These are phyloP conservation scores for Lanistes nyassanus DNA, from an alignment of 1,140 invertebrate genomes.

Conservation along the genomic window DNA sequence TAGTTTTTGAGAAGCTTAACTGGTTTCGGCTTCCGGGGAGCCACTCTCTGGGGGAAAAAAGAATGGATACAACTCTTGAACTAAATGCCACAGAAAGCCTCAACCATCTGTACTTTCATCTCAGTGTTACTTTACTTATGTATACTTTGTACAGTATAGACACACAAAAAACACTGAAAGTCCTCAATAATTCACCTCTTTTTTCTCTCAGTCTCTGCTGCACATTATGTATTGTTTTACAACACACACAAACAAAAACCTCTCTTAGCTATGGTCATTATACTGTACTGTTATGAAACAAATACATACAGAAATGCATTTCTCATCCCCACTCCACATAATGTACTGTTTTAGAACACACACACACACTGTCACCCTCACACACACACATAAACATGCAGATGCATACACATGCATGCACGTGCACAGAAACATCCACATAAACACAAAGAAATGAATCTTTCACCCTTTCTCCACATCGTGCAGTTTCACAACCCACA, in stretches of 20 bases:
- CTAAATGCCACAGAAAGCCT: too few relatives aligned
- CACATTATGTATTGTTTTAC: background rate
- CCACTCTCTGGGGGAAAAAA: slow-evolving; percentile 47
- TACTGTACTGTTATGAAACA: background rate
- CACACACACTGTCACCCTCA: background rate
- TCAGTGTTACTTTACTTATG: too few relatives aligned
- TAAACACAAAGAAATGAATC: too few relatives aligned
- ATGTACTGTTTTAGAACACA: too few relatives aligned
- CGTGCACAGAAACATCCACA: slow-evolving; percentile 3
- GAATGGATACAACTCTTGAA: background rate
- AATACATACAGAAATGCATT: too few relatives aligned
- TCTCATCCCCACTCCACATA: too few relatives aligned
- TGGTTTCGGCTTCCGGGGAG: slow-evolving; percentile 49
- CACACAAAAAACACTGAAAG: too few relatives aligned
- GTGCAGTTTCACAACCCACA: too few relatives aligned
- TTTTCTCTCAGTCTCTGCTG: background rate
- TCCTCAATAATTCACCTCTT: background rate
- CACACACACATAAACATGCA: slow-evolving; percentile 7
- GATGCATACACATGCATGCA: background rate
- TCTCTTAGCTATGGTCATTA: background rate
- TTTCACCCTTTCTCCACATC: background rate
- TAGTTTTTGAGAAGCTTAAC: slow-evolving; percentile 47
- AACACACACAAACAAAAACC: background rate
- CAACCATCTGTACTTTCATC: too few relatives aligned
- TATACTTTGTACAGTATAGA: too few relatives aligned